These are phyloP conservation scores for Cosmia trapezina DNA, from an alignment of 2,888 invertebrate species.

Conservation along the genomic window DNA sequence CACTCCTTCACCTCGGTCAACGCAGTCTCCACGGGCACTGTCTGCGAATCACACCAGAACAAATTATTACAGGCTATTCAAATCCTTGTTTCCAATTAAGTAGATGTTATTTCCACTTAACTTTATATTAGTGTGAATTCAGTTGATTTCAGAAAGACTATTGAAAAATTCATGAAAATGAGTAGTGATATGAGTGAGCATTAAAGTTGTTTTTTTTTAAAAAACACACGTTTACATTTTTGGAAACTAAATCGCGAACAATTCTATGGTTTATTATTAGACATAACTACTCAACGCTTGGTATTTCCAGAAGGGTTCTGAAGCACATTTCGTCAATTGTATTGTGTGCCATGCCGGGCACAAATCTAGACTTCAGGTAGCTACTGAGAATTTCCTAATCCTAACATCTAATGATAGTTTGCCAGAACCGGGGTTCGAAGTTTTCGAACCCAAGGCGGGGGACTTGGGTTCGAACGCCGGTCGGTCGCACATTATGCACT, in stretches of 20 bases:
- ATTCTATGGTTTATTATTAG: not conserved
- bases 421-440: not conserved
- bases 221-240: not conserved
- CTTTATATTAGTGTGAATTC: not conserved
- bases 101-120: not conserved
- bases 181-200: too few relatives aligned
- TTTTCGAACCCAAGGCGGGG: too few relatives aligned
- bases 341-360: too few relatives aligned
- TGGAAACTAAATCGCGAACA: not conserved
- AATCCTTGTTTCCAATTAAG: not conserved
- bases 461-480: too few relatives aligned
- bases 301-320: not conserved
- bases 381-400: not conserved
- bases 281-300: too few relatives aligned
- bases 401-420: not conserved
- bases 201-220: not conserved
- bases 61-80: not conserved
- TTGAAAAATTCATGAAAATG: too few relatives aligned
- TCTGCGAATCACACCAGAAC: slow-evolving; percentile 75
- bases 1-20: slow-evolving; percentile 88
- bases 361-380: not conserved
- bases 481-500: too few relatives aligned
- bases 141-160: not conserved
- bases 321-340: not conserved
- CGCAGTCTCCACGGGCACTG: slow-evolving; percentile 91